Percentiles rank a stretch among this genome's conserved stretches.
phyloP scores from a whole-genome alignment of 1,140 invertebrate genomes.

The Drosophila sp. region DNA sequence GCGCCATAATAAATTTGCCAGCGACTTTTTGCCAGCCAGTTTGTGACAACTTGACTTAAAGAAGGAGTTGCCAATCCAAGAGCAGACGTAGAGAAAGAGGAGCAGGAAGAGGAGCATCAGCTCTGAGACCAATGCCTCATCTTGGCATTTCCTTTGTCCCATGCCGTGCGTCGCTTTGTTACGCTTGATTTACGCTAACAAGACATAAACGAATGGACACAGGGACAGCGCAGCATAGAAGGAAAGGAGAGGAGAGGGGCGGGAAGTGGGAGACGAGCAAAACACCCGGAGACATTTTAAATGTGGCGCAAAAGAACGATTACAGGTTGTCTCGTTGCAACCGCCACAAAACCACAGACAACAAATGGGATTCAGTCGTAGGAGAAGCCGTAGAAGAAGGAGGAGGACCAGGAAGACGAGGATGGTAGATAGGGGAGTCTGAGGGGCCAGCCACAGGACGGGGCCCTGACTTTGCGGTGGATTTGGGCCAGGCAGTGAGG shows the following conservation, averaged over 20 bases:
- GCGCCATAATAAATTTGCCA: constrained; percentile 73
- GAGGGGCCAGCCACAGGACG: constrained; percentile 41
- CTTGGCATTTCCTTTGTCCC: constrained; percentile 34
- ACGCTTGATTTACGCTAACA: constrained; percentile 83
- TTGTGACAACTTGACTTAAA: constrained; percentile 50
- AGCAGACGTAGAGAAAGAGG: background rate
- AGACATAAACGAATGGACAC: constrained; percentile 82
- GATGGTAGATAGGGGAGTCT: too few relatives aligned
- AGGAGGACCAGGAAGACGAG: background rate
- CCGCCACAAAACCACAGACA: constrained; percentile 64
- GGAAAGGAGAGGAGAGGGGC: background rate
- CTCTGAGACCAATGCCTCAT: constrained; percentile 49
- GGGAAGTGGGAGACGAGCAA: constrained; percentile 32
- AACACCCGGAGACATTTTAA: constrained; percentile 80
- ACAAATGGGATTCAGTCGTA: constrained; percentile 19
- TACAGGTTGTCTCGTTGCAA: constrained; percentile 76
- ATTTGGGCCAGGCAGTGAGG: constrained; percentile 44
- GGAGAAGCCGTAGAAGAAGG: background rate
- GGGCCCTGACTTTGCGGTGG: background rate
- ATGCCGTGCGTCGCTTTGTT: constrained; percentile 73
- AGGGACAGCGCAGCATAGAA: constrained; percentile 41
- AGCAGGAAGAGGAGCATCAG: constrained; percentile 26
- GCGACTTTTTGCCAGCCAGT: constrained; percentile 61
- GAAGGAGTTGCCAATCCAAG: background rate
- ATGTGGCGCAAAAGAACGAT: constrained; percentile 82